Evolutionary conservation across 2,113 vertebrate genomes (phyloP).

Genomic region (Dascyllus trimaculatus): DNA sequence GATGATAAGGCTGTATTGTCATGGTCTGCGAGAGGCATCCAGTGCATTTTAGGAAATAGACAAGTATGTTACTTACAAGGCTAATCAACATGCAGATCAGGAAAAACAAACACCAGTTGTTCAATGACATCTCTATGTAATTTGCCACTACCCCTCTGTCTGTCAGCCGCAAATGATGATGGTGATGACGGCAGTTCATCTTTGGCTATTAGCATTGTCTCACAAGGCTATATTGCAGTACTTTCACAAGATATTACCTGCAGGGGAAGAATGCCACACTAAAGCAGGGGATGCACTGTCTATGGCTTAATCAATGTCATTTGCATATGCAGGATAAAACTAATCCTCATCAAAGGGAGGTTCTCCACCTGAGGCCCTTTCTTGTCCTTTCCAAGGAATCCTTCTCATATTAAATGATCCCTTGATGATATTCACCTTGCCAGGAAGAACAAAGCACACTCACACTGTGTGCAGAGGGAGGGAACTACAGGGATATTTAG

Average conservation of each 20-base stretch:
- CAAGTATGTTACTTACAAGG: conserved; percentile 43
- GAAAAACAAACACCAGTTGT: conserved; percentile 76
- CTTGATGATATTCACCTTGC: conserved; percentile 72
- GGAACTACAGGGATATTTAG: conserved; percentile 62
- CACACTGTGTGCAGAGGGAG: conserved; percentile 43
- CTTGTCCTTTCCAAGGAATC: conserved; percentile 66
- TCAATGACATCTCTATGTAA: conserved; percentile 60
- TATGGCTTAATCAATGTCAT: conserved; percentile 73
- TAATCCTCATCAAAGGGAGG: conserved; percentile 74
- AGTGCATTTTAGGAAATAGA: conserved; percentile 54
- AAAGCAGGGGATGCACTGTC: conserved; percentile 45
- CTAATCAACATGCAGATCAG: conserved; percentile 71
- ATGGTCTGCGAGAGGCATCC: conserved; percentile 38
- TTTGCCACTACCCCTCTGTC: conserved; percentile 51
- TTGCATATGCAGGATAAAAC: conserved; percentile 79
- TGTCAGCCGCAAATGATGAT: conserved; percentile 62
- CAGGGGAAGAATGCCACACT: conserved; percentile 63
- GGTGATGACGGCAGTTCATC: conserved; percentile 68
- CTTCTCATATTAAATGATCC: conserved; percentile 70
- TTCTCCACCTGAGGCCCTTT: conserved; percentile 72
- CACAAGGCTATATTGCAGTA: conserved; percentile 56
- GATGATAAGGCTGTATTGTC: conserved; percentile 63
- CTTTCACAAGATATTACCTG: conserved; percentile 66
- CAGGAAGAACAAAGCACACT: conserved; percentile 61
- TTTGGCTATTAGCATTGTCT: conserved; percentile 68